Evolutionary conservation across 2,113 vertebrate genomes (phyloP), one percentile per base, ranked within the genome.

Genomic region (Ginglymostoma cirratum): DNA sequence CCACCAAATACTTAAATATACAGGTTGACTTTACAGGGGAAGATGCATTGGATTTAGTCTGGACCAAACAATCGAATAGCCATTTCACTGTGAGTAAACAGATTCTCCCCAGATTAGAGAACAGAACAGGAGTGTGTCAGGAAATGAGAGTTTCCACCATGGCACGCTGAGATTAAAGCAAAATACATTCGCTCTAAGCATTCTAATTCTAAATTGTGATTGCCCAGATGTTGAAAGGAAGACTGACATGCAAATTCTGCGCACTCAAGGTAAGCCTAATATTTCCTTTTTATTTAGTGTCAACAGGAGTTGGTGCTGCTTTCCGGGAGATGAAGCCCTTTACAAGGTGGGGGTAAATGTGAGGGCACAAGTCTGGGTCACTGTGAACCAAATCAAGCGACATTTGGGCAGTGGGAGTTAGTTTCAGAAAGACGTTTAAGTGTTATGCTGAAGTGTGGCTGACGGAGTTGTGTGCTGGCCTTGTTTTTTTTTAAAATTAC

Each of bases 221-320:
- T 85, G 65, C 38, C 65, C 65, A 21, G 0, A 12, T 23, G 45
- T 42, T 45, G 65, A 94, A 45, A 70, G 24, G 24, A 94, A 70
- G n/a, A 42, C 10, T 69, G 92, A 70, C 90, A 93, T 93, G 92
- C 92, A 94, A 42, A 67, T 94, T 42, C 38, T 69, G 92, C 42
- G 0, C 65, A 5, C 12, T n/a, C 15, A 70, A 94, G 38, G 69
- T 15, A 21, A 24, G 17, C 66, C 92, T 70, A 38, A 70, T 42
- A 23, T 52, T 67, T 94, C 52, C 27, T 55, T 61, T 19, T 38
- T 21, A 48, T 45, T 42, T 4, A 38, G 3, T 66, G 30, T 8
- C 5, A 38, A 42, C 66, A 70, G 38, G 69, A 23, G 1, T 70
- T 70, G 66, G 66, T 94, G 66, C 66, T 94, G 92, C 92, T 94